phyloP scores from a whole-genome alignment of 2,113 vertebrate genomes.

The Gnathonemus longibarbis region DNA sequence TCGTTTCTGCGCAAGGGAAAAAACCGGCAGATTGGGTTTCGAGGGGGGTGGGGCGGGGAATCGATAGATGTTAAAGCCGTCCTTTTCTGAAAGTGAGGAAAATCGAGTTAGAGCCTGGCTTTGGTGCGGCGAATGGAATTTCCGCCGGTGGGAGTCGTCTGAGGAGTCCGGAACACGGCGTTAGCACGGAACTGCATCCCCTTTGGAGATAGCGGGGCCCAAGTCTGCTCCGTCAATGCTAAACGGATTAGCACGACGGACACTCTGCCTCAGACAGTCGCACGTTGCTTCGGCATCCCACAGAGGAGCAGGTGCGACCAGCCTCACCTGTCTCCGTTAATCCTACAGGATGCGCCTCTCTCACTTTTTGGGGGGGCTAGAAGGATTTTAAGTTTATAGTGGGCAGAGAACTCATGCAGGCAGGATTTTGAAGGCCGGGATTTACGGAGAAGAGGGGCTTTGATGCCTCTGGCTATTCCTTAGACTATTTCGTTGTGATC shows the following conservation, averaged over 20 bases:
- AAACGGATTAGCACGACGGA: neutral
- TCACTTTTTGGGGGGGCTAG: neutral
- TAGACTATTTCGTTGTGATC: neutral
- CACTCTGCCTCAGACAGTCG: neutral
- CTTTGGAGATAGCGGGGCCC: neutral
- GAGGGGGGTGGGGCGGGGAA: neutral
- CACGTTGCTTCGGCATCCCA: neutral
- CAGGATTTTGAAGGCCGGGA: neutral
- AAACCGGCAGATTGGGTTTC: neutral
- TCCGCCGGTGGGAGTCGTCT: neutral
- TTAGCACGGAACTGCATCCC: neutral
- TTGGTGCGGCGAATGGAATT: neutral
- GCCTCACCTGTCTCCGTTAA: neutral
- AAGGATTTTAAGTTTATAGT: neutral
- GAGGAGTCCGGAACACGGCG: neutral
- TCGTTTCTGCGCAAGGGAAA: neutral
- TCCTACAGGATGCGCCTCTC: neutral
- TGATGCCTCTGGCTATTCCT: neutral
- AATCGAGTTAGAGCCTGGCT: constrained; percentile 13
- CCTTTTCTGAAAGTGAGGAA: neutral
- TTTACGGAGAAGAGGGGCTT: neutral
- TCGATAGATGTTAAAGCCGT: neutral
- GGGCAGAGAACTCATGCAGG: neutral
- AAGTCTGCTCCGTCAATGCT: neutral
- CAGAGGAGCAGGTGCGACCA: neutral